Base-by-base conservation (phyloP, 2,113 vertebrate species). In the Aplodontia rufa region DNA sequence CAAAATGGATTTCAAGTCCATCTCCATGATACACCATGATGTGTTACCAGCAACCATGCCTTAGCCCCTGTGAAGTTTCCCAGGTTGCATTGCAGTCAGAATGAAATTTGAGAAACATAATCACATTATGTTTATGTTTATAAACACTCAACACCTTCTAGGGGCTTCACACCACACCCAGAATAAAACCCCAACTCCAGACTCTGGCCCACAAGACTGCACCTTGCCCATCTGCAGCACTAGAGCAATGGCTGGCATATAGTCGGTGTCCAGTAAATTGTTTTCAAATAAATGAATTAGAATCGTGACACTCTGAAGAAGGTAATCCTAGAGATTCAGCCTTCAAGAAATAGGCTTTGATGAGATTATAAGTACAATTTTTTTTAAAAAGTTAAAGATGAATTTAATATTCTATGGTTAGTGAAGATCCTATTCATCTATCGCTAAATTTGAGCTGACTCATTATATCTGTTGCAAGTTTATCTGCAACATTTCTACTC, bases 391-490 rank as follows among this genome's bases (percentile, higher is more conserved):
- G 60, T 42, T 94, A 92, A 87, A 97, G 37, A 78, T 47, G 35
- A 86, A 94, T 53, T 85, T 32, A 72, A 30, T 87, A 74, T 94
- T 76, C 35, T 81, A 64, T 87, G 22, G 42, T 92, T 92, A 87
- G n/a, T 47, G 28, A 87, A 90, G 84, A 87, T 13, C 32, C 20
- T 85, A 78, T 60, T 68, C 53, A 45, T 83, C 58, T 81, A 40
- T 30, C 45, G 91, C 53, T 69, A 90, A 87, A 84, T 85, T 76
- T 78, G 58, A 94, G 55, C 28, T 45, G 37, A 87, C 60, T 40
- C 24, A 53, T 75, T 81, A 42, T 1, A 80, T 87, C 16, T 71
- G 32, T 55, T 76, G 6, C 79, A 82, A 22, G 22, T 76, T 78
- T 78, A 58, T 40, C 71, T 95, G 13, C 58, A 80, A 83, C 14